These are phyloP conservation scores for Malurus melanocephalus DNA, from an alignment of 2,113 vertebrate genomes.

Conservation along the genomic window DNA sequence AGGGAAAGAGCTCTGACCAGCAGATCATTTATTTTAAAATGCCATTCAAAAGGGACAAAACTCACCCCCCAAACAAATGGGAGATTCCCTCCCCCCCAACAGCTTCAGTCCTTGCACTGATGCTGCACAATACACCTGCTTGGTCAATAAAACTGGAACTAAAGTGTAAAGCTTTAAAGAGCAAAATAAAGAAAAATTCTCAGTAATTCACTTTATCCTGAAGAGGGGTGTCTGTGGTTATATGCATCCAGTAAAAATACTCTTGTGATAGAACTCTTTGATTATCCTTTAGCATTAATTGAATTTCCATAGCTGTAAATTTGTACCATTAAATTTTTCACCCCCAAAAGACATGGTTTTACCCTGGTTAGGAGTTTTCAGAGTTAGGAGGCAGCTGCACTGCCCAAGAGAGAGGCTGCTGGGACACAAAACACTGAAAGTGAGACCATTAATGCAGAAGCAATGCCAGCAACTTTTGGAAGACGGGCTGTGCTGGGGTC, in stretches of 20 bases:
- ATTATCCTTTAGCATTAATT: not conserved
- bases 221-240: not conserved
- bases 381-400: not conserved
- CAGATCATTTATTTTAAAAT: not conserved
- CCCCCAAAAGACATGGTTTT: not conserved
- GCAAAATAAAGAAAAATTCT: not conserved
- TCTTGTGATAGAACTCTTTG: not conserved
- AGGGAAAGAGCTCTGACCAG: not conserved
- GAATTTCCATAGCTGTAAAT: not conserved
- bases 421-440: not conserved
- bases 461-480: not conserved
- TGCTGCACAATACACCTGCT: not conserved
- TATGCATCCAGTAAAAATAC: not conserved
- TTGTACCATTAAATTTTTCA: not conserved
- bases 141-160: not conserved
- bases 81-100: not conserved
- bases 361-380: not conserved
- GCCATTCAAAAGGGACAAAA: not conserved
- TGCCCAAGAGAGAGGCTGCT: not conserved
- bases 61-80: not conserved
- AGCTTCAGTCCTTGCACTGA: not conserved
- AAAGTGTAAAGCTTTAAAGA: not conserved
- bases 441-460: not conserved
- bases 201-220: not conserved
- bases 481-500: fast-evolving